Evolutionary conservation across 2,888 invertebrate genomes (phyloP), one percentile per base, ranked within the genome.

Genomic region (Pandemis cinnamomeana): DNA sequence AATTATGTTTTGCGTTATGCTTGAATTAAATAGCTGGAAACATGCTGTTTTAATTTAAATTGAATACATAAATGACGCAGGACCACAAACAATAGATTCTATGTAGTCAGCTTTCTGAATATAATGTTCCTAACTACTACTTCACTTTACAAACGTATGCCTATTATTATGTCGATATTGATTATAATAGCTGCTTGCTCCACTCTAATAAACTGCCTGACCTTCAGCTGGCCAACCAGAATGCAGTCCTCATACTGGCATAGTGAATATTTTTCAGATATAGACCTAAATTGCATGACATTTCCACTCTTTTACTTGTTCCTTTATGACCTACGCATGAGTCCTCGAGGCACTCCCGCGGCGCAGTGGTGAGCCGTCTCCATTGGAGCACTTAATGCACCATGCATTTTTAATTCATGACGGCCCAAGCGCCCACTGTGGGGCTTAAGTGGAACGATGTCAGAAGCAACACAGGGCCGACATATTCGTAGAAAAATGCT

Each of bases 321-420:
- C 4, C 27, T 36, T 36, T 36, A 36, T 36, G 27, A 36, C 27
- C 27, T 36, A 36, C 27, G 27, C 27, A 36, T 27, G 44, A 68
- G 53, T 53, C 15, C 41, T 51, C 48, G 7, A 66, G 66, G 51
- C 78, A 78, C 78, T 76, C 77, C 79, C 72, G 69, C 75, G 60
- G 74, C 67, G 76, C 76, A 76, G 76, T 77, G 78, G 80, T 78
- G 83, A 64, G 48, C 69, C 58, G 63, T 69, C 69, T 75, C 87
- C 83, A 88, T 89, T 89, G 88, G 86, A 79, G 85, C 88, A 86
- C 91, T 91, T 74, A 91, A 92, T 92, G 91, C 88, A 86, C 80
- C 87, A 84, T 92, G 89, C 89, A 92, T 92, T 91, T 92, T 92
- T 92, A 91, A 92, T 92, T 90, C 89, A 88, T 88, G 91, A 91